Base-by-base conservation (phyloP, 2,113 vertebrate genomes). In the Cephalopterus ornatus region DNA sequence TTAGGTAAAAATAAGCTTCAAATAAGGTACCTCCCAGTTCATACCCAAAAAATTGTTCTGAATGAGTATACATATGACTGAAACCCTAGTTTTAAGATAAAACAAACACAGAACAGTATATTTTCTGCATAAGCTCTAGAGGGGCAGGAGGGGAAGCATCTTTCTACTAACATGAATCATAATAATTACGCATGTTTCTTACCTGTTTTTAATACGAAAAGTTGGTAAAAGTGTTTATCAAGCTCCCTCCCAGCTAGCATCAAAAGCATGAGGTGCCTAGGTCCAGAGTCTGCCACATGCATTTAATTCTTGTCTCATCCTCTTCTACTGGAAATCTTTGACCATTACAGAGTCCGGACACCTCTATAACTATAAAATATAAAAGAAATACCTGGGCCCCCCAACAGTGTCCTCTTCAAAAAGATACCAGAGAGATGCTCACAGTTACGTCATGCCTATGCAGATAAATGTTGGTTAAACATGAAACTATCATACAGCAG, bases 381-480 rank as follows among this genome's bases (percentile, higher is more conserved):
- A 97, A 97, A 97, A 97, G 96, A 97, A 97, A 97, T 97, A 97
- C 95, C 93, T 96, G 96, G 94, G 90, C 92, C 95, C 97, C 96
- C 94, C 94, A 97, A 96, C 86, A 92, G 94, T 93, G 88, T 95
- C 95, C 92, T 97, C 95, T 97, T 96, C 94, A 96, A 96, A 97
- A 65, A 95, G 91, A 94, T 95, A 95, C 39, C 81, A 94, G 80
- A 96, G 59, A 94, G 92, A 80, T 92, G 88, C 75, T 94, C 93
- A 94, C 79, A 96, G 93, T 47, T 95, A 93, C 93, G 95, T 76
- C 95, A 94, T 41, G 89, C 96, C 96, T 97, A 92, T 8, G 81
- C 62, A 95, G 77, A 96, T 82, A 96, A 92, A 95, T 0, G 33
- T 91, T 95, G 83, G 92, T 97, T 94, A 97, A 96, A 95, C 59